Evolutionary conservation across 2,888 invertebrate species (phyloP), one percentile per base, ranked within the genome.

Genomic region (Rotaria sp.): DNA sequence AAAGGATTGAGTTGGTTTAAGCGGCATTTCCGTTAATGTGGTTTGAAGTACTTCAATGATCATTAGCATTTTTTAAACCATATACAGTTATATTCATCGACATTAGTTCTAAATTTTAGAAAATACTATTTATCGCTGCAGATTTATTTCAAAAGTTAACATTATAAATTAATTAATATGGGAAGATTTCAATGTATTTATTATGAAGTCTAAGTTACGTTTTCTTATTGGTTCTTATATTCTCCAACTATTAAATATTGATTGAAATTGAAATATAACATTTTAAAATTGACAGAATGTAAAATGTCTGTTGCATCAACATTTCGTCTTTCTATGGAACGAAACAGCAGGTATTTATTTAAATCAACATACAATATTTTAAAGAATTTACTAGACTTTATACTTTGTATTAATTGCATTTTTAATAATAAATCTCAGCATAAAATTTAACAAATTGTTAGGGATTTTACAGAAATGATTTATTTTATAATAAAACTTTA

Each of bases 41-140:
- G 35, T 67, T 30, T 55, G 55, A 24, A 24, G 24, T 24, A 35
- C 15, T 11, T 67, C 67, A 11, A 35, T 67, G 30, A 67, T 15
- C 67, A 67, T 67, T 35, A 35, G 67, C 67, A 67, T 67, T 67
- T 67, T 67, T 67, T 67, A 35, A 67, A 67, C 67, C 67, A 67
- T 67, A 35, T 18, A 67, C 2, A 67, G 15, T 41, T 41, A 41
- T 41, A 5, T 41, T 8, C 3, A 41, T 41, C 3, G 3, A 41
- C 8, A 5, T 8, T 41, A 41, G 3, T 41, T 41, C 41, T 5
- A 41, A 5, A 5, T 41, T 41, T 41, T 41, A 41, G n/a, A n/a
- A n/a, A n/a, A n/a, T n/a, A n/a, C n/a, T 41, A 5, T 41, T 41
- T 41, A 41, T 41, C 8, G 8, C 8, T 41, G 8, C 41, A 41